Conservation (phyloP, 2,797 vertebrate species). For the Enteromius radiatus region DNA sequence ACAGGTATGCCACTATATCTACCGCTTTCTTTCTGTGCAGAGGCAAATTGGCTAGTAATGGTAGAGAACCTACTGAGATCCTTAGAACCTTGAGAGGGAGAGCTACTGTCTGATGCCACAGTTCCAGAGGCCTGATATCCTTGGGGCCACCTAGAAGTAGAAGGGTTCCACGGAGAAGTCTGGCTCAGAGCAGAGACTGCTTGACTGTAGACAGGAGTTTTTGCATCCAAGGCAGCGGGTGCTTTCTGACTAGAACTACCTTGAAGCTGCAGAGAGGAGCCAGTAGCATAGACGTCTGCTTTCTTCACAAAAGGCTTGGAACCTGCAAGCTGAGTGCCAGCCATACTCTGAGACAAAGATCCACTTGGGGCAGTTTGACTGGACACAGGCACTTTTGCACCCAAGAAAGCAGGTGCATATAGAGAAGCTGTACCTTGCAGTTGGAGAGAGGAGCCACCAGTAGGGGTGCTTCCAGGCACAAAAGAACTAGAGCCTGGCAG, state of each 20-base stretch:
- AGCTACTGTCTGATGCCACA: background rate
- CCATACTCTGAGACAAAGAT: rapidly evolving
- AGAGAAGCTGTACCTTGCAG: background rate
- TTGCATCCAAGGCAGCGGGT: too few species aligned
- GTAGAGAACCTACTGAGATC: background rate
- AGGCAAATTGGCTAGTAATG: too few species aligned
- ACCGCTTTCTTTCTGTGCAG: background rate
- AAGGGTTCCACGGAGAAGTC: background rate
- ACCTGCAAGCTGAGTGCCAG: background rate
- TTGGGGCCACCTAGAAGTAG: background rate
- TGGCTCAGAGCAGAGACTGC: background rate
- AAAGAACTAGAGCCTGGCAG: background rate
- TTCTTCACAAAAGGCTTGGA: background rate
- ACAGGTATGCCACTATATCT: background rate
- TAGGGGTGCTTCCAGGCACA: background rate
- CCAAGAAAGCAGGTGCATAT: background rate
- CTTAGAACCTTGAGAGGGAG: background rate
- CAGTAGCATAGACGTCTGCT: background rate
- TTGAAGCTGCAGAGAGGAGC: background rate
- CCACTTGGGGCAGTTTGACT: background rate
- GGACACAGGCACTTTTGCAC: background rate
- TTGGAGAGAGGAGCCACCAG: background rate
- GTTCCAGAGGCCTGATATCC: background rate
- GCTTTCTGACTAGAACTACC: background rate
- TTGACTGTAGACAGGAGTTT: background rate